Evolutionary conservation across 1,140 invertebrate species (phyloP).

Genomic region (Mercenaria mercenaria): DNA sequence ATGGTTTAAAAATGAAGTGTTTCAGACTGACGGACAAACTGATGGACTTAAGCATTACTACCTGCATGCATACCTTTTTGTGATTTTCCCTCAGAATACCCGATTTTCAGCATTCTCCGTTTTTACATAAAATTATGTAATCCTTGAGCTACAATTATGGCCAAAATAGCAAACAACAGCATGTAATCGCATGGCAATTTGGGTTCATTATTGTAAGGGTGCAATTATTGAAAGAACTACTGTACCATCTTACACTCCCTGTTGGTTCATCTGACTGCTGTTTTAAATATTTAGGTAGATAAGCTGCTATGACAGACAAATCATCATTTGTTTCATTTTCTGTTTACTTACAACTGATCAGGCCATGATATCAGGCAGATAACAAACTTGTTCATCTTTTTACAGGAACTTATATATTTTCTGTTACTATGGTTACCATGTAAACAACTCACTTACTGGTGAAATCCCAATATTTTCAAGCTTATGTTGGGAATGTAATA

Average conservation of each 20-base stretch:
- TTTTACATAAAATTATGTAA: too few species aligned
- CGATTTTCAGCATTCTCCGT: too few species aligned
- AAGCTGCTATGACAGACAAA: background rate
- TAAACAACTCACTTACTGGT: constrained; percentile 16
- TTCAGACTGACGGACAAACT: too few species aligned
- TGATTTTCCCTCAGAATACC: too few species aligned
- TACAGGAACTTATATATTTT: background rate
- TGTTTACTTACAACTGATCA: constrained; percentile 19
- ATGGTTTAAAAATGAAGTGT: too few species aligned
- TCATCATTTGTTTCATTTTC: constrained; percentile 24
- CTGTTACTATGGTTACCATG: constrained; percentile 9
- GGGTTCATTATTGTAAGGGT: too few species aligned
- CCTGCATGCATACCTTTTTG: too few species aligned
- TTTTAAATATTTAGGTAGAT: constrained; percentile 21
- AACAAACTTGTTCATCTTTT: background rate
- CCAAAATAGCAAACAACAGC: too few species aligned
- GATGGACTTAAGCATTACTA: too few species aligned
- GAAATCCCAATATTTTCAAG: background rate
- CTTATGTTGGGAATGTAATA: too few species aligned
- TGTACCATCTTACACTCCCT: background rate
- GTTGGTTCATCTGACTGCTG: background rate
- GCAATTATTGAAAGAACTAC: background rate
- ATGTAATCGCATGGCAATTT: too few species aligned
- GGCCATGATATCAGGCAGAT: background rate
- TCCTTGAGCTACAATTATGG: too few species aligned